These are phyloP conservation scores for Rissa tridactyla DNA, from an alignment of 2,113 vertebrate species.

Conservation along the genomic window DNA sequence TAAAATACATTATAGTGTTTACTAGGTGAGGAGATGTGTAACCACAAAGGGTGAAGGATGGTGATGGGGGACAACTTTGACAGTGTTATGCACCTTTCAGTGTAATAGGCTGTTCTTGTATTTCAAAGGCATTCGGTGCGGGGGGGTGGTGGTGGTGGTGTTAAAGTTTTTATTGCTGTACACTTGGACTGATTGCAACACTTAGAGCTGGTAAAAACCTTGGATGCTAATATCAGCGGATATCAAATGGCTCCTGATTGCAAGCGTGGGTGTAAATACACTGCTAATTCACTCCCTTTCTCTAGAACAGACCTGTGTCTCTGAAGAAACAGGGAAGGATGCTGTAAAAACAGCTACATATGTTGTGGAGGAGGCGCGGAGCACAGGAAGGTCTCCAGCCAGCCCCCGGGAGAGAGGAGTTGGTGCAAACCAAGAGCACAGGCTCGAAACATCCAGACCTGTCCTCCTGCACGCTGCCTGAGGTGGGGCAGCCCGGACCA, in stretches of 20 bases:
- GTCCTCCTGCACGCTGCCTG: not conserved
- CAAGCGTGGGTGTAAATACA: not conserved
- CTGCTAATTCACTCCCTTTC: not conserved
- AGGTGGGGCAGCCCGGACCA: fast-evolving
- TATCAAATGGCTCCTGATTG: not conserved
- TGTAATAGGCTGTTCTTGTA: not conserved
- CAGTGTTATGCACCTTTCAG: not conserved
- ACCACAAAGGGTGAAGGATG: not conserved
- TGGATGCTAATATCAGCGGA: not conserved
- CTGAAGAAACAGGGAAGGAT: not conserved
- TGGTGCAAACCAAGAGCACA: not conserved
- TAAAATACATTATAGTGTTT: not conserved
- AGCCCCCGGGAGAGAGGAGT: not conserved
- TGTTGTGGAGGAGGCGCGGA: not conserved
- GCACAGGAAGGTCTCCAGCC: not conserved
- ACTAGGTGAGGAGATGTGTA: not conserved
- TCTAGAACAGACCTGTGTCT: not conserved
- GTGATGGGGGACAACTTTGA: not conserved
- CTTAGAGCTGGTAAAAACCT: not conserved
- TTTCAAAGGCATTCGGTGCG: not conserved
- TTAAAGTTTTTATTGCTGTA: not conserved
- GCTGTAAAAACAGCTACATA: not conserved
- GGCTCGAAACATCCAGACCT: not conserved
- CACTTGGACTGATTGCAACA: not conserved
- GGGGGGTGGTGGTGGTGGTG: not conserved